Evolutionary conservation across 2,113 vertebrate species (phyloP).

Genomic region (Sula dactylatra): DNA sequence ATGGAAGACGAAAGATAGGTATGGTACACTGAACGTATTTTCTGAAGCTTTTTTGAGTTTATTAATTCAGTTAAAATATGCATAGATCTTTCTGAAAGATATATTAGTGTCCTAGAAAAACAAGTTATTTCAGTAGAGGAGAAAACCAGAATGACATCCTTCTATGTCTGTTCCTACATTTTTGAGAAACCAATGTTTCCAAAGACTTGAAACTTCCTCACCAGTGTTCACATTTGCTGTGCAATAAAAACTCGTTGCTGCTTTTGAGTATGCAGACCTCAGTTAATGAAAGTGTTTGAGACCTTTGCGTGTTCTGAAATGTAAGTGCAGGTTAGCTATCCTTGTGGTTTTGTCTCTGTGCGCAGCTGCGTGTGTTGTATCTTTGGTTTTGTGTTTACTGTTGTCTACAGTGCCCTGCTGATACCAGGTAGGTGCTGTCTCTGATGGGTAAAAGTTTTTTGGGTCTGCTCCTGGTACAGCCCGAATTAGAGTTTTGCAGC

Average conservation of each 20-base stretch:
- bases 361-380: not conserved
- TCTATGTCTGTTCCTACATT: not conserved
- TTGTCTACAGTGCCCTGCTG: not conserved
- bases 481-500: not conserved
- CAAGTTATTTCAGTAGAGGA: not conserved
- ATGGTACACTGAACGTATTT: not conserved
- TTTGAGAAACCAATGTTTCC: not conserved
- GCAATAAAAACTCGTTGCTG: not conserved
- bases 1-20: not conserved
- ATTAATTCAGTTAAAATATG: not conserved
- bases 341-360: not conserved
- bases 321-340: rapidly evolving
- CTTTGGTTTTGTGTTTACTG: not conserved
- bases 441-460: not conserved
- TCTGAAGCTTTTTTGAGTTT: not conserved
- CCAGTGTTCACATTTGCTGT: rapidly evolving
- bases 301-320: not conserved
- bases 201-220: not conserved
- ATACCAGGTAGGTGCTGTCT: not conserved
- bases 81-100: not conserved
- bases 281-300: not conserved
- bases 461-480: not conserved
- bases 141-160: not conserved
- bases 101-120: not conserved
- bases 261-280: not conserved